Evolutionary conservation across 2,797 vertebrate genomes (phyloP).

Genomic region (Coregonus suidteri): DNA sequence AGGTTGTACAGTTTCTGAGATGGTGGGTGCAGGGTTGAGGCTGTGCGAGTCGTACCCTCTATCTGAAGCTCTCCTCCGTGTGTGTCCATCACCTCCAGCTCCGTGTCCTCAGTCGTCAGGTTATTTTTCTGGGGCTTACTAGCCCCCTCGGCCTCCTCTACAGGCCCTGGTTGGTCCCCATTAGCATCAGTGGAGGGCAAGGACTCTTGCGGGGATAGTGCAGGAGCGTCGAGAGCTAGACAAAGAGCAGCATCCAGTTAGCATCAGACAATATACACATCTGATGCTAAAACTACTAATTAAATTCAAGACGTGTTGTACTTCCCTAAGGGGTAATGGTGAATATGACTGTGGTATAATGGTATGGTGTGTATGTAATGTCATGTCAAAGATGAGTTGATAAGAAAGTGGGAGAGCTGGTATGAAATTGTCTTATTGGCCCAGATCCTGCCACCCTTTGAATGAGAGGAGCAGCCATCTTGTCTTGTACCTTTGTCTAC

Average conservation of each 20-base stretch:
- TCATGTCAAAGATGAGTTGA: too few species aligned
- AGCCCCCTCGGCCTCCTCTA: conserved; percentile 21
- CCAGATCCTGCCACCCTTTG: too few species aligned
- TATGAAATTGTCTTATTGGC: too few species aligned
- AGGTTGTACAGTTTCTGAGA: too few species aligned
- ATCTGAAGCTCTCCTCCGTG: conserved; percentile 42
- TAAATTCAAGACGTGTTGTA: too few species aligned
- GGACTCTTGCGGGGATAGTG: background rate
- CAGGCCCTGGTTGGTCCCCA: conserved; percentile 30
- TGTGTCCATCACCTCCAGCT: conserved; percentile 50
- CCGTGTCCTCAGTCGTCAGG: conserved; percentile 45
- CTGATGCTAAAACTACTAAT: too few species aligned
- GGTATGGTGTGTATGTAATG: too few species aligned
- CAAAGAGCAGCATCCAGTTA: too few species aligned
- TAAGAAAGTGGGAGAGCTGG: too few species aligned
- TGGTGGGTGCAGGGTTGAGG: background rate
- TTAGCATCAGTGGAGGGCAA: conserved; percentile 32
- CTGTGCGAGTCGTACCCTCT: conserved; percentile 49
- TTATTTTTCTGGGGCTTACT: conserved; percentile 32
- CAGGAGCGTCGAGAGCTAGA: background rate
- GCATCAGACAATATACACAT: too few species aligned
- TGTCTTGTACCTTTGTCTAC: conserved; percentile 54
- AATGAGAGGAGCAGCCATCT: background rate
- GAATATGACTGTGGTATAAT: too few species aligned
- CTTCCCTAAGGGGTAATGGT: too few species aligned